Base-by-base conservation (phyloP, 2,797 vertebrate species). In the Sebastiscus tertius region DNA sequence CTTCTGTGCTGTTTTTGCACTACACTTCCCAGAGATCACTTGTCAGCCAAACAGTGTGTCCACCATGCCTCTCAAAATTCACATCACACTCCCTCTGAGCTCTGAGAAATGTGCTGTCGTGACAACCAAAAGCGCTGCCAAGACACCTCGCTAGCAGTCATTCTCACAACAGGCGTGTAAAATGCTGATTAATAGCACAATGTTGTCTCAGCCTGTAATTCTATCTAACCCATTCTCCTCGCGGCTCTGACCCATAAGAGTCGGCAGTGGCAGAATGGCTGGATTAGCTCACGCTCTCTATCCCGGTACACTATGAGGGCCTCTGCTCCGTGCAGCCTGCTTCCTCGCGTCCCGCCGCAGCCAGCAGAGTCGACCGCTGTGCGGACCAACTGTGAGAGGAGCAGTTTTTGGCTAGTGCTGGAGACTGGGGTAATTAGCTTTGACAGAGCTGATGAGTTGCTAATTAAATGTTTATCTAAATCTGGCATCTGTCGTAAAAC, bases 391-490 rank as follows among this genome's bases (percentile, higher is more conserved):
- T 79, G 89, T 4, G 60, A 88, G 78, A 75, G 64, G 80, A 90
- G 81, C 75, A 2, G 29, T 72, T 78, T 93, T 82, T 91, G 91
- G 90, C 89, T 70, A 11, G 58, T 74, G 81, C 90, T 76, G 60
- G 78, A 88, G 84, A 76, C 76, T 33, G 77, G 78, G 87, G 69
- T 92, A 94, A 94, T 95, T 94, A 92, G 89, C 91, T 91, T 72
- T 91, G 88, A 95, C 91, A 90, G 88, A 93, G 92, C 90, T 93
- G 91, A 95, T 89, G 91, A 92, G 90, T 84, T 87, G 90, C 88
- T 95, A 93, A 95, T 94, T 92, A 93, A 94, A 94, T 94, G 93
- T 94, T 92, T 93, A 94, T 94, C 93, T 91, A 87, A 90, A 92
- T 91, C 81, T 92, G 93, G 91, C 94, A 94, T 94, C 93, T 93